A percentile compares a stretch with the other conserved stretches of the same genome.
Evolutionary conservation across 1,140 invertebrate species (phyloP).

Genomic region (Colletes gigas): DNA sequence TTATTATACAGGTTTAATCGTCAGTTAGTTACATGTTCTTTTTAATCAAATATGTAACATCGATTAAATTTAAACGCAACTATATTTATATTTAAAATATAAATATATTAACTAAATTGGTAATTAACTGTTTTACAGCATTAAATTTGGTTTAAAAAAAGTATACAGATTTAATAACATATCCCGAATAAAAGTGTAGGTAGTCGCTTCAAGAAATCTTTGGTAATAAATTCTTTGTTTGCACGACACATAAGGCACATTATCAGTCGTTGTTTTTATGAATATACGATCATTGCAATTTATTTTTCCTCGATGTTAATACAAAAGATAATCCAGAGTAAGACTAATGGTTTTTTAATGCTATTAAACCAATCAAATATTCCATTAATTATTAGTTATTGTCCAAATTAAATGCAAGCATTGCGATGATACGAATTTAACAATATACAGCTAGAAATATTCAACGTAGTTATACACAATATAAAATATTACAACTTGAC

Average conservation of each 20-base stretch:
- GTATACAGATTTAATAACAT: neutral
- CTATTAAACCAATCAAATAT: neutral
- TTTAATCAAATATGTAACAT: neutral
- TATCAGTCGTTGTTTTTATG: neutral
- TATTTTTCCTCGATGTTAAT: neutral
- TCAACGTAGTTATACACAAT: neutral
- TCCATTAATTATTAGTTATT: neutral
- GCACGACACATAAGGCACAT: neutral
- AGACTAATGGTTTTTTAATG: neutral
- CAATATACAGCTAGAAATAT: neutral
- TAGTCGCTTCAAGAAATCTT: neutral
- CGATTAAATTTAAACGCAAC: neutral
- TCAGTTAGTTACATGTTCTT: neutral
- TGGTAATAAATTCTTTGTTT: neutral
- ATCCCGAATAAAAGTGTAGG: neutral
- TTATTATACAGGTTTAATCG: neutral
- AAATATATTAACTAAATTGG: neutral
- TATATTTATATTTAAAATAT: neutral
- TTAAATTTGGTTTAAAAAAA: neutral
- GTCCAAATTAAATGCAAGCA: neutral
- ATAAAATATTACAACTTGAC: conserved; percentile 1
- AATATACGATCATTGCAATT: neutral
- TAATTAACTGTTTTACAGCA: neutral
- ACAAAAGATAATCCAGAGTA: neutral
- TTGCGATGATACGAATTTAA: neutral